phyloP scores from a whole-genome alignment of 2,888 invertebrate species.

The Apamea monoglypha region DNA sequence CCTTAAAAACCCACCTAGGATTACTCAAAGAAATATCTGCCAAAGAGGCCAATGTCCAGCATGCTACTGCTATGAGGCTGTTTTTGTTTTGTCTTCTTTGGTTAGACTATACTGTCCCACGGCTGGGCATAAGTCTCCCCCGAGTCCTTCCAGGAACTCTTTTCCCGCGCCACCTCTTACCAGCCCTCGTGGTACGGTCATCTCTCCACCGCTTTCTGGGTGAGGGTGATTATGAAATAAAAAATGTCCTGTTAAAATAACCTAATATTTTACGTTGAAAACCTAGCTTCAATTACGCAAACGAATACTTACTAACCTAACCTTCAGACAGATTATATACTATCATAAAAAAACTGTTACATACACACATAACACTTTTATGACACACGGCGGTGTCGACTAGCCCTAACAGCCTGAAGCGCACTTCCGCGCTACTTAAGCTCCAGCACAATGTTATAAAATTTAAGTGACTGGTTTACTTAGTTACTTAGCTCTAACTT shows the following conservation, averaged over 20 bases:
- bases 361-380: constrained; percentile 22
- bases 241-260: not conserved
- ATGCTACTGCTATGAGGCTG: not conserved
- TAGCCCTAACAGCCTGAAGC: constrained; percentile 35
- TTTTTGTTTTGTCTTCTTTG: too few relatives aligned
- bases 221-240: too few relatives aligned
- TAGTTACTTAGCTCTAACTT: constrained; percentile 44
- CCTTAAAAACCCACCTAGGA: too few relatives aligned
- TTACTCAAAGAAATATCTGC: not conserved
- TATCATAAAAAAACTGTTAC: constrained; percentile 22
- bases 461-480: constrained; percentile 57
- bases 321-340: not conserved
- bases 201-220: too few relatives aligned
- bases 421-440: constrained; percentile 52
- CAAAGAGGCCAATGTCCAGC: not conserved
- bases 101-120: too few relatives aligned
- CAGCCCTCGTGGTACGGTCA: too few relatives aligned
- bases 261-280: not conserved
- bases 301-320: not conserved
- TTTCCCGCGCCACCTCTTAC: too few relatives aligned
- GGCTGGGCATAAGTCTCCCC: too few relatives aligned
- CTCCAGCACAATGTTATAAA: constrained; percentile 58
- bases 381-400: constrained; percentile 15
- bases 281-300: not conserved
- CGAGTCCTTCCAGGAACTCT: too few relatives aligned